Percentiles rank a stretch among this genome's conserved stretches.
These are phyloP conservation scores for Collichthys lucidus DNA, from an alignment of 2,113 vertebrate genomes.

Conservation along the genomic window DNA sequence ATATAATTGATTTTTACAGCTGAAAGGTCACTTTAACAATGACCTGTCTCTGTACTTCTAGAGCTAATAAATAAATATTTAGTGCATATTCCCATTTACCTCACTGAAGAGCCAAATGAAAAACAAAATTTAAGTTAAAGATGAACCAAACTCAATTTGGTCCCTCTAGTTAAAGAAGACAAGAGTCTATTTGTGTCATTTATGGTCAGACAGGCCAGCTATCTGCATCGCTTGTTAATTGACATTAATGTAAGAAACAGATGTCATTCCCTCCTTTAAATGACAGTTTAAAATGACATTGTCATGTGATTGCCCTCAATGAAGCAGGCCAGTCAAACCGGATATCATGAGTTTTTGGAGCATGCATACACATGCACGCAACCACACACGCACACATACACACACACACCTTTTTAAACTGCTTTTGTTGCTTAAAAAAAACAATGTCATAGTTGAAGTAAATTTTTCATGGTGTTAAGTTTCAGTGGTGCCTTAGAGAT, in stretches of 20 bases:
- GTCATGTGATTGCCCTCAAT: conserved; percentile 27
- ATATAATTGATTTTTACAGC: conserved; percentile 78
- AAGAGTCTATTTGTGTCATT: conserved; percentile 65
- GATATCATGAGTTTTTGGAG: conserved; percentile 9
- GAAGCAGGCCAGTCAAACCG: conserved; percentile 14
- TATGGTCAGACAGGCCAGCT: conserved; percentile 85
- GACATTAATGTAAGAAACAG: conserved; percentile 46
- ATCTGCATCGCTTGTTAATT: conserved; percentile 72
- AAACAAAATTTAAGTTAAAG: conserved; percentile 83
- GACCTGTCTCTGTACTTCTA: conserved; percentile 74
- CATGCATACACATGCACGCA: neutral
- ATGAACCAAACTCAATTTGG: conserved; percentile 83
- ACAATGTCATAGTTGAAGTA: conserved; percentile 19
- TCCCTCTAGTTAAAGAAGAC: conserved; percentile 74
- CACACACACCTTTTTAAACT: neutral
- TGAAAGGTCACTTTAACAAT: conserved; percentile 79
- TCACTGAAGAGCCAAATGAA: conserved; percentile 77
- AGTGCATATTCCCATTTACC: conserved; percentile 85
- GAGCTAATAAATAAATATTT: conserved; percentile 89
- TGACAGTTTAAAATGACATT: conserved; percentile 33
- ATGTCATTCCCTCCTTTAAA: conserved; percentile 34
- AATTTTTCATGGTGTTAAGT: neutral
- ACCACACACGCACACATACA: neutral
- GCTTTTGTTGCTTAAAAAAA: conserved; percentile 2
- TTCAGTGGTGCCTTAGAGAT: conserved; percentile 7